Evolutionary conservation across 1,140 invertebrate genomes (phyloP).

Genomic region (Drosophila seguyi): DNA sequence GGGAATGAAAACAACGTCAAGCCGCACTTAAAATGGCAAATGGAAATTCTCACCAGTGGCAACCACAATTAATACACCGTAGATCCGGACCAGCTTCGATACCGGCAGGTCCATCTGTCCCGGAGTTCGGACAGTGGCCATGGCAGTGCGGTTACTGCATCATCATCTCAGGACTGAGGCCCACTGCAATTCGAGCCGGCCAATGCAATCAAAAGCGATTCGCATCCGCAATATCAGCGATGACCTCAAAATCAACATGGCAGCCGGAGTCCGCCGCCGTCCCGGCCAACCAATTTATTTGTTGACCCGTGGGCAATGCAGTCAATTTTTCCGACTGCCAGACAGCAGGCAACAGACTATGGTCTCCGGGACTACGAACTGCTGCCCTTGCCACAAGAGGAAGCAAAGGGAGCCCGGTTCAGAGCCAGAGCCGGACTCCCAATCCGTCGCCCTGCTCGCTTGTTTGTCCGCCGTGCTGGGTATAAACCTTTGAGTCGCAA

Average conservation of each 20-base stretch:
- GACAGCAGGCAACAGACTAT: slow-evolving; percentile 41
- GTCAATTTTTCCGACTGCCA: slow-evolving; percentile 78
- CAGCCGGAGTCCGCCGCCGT: slow-evolving; percentile 24
- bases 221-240: slow-evolving; percentile 82
- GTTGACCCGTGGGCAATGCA: slow-evolving; percentile 83
- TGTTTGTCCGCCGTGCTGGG: slow-evolving; percentile 43
- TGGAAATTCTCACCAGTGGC: slow-evolving; percentile 78
- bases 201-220: slow-evolving; percentile 82
- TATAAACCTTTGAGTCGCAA: slow-evolving; percentile 81
- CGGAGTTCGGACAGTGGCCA: slow-evolving; percentile 16
- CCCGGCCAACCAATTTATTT: slow-evolving; percentile 76
- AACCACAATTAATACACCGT: slow-evolving; percentile 81
- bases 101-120: slow-evolving; percentile 20
- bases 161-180: slow-evolving; percentile 43
- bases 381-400: slow-evolving; percentile 5
- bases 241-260: slow-evolving; percentile 84
- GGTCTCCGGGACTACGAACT: background rate
- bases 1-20: slow-evolving; percentile 72
- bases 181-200: slow-evolving; percentile 52
- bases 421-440: slow-evolving; percentile 11
- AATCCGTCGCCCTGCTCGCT: slow-evolving; percentile 64
- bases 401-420: background rate
- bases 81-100: slow-evolving; percentile 20
- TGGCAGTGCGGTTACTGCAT: slow-evolving; percentile 44
- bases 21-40: slow-evolving; percentile 83